Evolutionary conservation across 2,888 invertebrate genomes (phyloP).

Genomic region (Lathronympha strigana): DNA sequence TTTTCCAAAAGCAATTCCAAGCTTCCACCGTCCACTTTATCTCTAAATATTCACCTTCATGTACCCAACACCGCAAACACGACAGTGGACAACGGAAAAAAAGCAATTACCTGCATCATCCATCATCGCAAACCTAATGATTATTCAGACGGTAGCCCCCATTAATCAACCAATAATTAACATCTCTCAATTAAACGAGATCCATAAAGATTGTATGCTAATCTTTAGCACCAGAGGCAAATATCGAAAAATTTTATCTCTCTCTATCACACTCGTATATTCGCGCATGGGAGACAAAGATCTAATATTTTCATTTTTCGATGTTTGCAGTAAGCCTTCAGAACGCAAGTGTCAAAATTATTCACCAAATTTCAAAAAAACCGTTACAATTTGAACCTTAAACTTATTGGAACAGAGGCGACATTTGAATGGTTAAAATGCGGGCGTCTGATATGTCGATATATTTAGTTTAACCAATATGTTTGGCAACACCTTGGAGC

Average conservation of each 20-base stretch:
- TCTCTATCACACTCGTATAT: background rate
- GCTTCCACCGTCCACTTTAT: too few relatives aligned
- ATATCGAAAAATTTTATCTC: background rate
- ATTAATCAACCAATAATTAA: constrained; percentile 78
- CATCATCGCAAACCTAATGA: constrained; percentile 35
- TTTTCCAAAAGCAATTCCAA: too few relatives aligned
- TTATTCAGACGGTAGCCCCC: constrained; percentile 63
- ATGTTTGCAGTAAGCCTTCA: too few relatives aligned
- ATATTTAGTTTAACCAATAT: constrained; percentile 44
- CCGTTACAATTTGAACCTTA: background rate
- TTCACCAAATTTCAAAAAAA: background rate
- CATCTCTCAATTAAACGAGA: constrained; percentile 73
- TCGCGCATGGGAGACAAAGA: too few relatives aligned
- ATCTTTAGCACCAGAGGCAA: constrained; percentile 50
- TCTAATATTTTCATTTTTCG: too few relatives aligned
- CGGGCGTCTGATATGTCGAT: background rate
- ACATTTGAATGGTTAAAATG: background rate
- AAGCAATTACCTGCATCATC: constrained; percentile 15
- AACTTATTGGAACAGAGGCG: background rate
- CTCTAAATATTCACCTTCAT: too few relatives aligned
- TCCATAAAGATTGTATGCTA: constrained; percentile 72
- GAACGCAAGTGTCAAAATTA: background rate
- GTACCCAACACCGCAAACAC: background rate
- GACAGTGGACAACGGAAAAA: constrained; percentile 6
- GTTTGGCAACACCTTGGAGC: constrained; percentile 42